A percentile compares a stretch with the other conserved stretches of the same genome.
Evolutionary conservation across 2,113 vertebrate genomes (phyloP).

Genomic region (Pedionomus torquatus): DNA sequence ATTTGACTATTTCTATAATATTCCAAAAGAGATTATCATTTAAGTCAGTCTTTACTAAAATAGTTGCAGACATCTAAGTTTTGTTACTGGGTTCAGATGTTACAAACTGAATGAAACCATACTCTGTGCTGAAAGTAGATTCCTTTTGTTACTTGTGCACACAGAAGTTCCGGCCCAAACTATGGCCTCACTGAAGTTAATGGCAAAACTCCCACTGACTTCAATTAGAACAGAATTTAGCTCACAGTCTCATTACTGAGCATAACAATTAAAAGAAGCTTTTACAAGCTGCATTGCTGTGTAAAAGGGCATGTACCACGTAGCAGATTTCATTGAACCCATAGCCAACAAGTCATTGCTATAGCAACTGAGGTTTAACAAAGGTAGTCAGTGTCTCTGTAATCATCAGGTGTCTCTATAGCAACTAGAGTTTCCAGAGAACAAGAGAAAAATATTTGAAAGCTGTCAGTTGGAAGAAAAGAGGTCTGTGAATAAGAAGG

Average conservation of each 20-base stretch:
- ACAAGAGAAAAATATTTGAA: slow-evolving; percentile 61
- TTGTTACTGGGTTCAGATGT: background rate
- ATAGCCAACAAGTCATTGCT: slow-evolving; percentile 72
- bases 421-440: slow-evolving; percentile 77
- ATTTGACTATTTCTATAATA: background rate
- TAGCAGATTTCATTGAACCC: slow-evolving; percentile 70
- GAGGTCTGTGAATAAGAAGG: slow-evolving; percentile 27
- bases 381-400: slow-evolving; percentile 72
- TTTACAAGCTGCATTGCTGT: slow-evolving; percentile 36
- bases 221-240: slow-evolving; percentile 46
- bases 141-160: background rate
- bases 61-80: background rate
- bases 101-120: background rate
- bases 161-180: background rate
- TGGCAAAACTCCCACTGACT: slow-evolving; percentile 49
- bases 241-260: slow-evolving; percentile 29
- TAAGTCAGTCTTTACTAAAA: background rate
- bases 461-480: slow-evolving; percentile 71
- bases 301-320: slow-evolving; percentile 47
- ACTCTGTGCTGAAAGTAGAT: background rate
- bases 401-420: slow-evolving; percentile 79
- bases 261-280: slow-evolving; percentile 42
- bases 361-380: slow-evolving; percentile 75
- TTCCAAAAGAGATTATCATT: background rate
- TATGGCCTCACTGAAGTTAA: slow-evolving; percentile 10